Evolutionary conservation across 1,140 invertebrate genomes (phyloP), one percentile per base, ranked within the genome.

Genomic region (Nasonia giraulti): DNA sequence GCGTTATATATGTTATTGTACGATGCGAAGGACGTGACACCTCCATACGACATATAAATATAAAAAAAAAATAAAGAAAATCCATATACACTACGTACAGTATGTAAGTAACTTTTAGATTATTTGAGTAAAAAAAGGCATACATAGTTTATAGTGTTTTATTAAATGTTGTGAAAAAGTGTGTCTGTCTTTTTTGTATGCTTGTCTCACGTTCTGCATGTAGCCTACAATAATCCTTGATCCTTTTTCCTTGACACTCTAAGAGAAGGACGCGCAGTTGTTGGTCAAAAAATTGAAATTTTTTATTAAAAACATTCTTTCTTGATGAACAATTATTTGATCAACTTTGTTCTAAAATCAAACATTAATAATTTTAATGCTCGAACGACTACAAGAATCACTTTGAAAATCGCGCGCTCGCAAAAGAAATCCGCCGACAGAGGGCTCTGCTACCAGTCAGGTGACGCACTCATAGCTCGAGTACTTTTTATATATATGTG

Each of bases 141-240:
- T 91, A 90, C 88, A 91, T 92, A 93, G 91, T 91, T 92, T 89
- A 91, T 92, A 93, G 91, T 88, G 91, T 92, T 93, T 93, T 92
- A 93, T 93, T 93, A 91, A 93, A 93, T 92, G 92, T 93, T 93
- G 92, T 93, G 91, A 91, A 92, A 93, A 93, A 92, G 89, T 91
- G 90, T 89, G 85, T 89, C 87, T 86, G 85, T 88, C 88, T 88
- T 91, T 83, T 82, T 85, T 80, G 47, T 82, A 82, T 50, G 14
- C 2, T 76, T 40, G 44, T 80, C 75, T 89, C n/a, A 78, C n/a
- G 68, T 83, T 83, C 76, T 84, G 62, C 71, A 85, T 73, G 73
- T 23, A 37, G 10, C 31, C 23, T 50, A 44, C 12, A 11, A 55
- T 75, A 20, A 11, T 75, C 44, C 80, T 37, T 77, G 12, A n/a